phyloP scores from a whole-genome alignment of 1,140 invertebrate genomes.

The Tyrophagus putrescentiae region DNA sequence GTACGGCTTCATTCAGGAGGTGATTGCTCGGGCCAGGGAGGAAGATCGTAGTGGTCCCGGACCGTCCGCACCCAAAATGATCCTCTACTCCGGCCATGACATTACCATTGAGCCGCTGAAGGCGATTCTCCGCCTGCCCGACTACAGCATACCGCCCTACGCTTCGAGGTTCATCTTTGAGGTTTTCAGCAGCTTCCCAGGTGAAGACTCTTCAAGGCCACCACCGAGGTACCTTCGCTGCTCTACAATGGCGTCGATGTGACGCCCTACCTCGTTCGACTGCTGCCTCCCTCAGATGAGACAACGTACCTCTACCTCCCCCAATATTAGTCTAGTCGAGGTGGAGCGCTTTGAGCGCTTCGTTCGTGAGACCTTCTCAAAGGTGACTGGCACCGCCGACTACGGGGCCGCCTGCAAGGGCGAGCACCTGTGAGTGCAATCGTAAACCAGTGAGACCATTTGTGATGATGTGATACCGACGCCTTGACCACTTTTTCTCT shows the following conservation, averaged over 20 bases:
- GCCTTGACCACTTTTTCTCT: too few species aligned
- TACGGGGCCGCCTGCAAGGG: constrained; percentile 5
- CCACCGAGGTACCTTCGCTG: constrained; percentile 50
- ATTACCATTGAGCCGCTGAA: constrained; percentile 67
- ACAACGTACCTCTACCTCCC: too few species aligned
- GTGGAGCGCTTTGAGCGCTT: neutral
- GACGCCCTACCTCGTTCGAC: too few species aligned
- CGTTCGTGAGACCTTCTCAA: neutral
- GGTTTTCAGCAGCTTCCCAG: constrained; percentile 35
- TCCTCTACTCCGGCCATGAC: constrained; percentile 79
- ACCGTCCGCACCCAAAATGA: constrained; percentile 39
- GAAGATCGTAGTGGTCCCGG: constrained; percentile 54
- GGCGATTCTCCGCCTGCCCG: constrained; percentile 53
- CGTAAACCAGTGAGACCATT: too few species aligned
- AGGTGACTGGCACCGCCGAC: neutral
- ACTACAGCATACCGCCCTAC: constrained; percentile 48
- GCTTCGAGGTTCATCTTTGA: constrained; percentile 72
- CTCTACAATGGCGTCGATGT: constrained; percentile 73
- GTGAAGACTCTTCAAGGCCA: too few species aligned
- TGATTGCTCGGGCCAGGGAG: constrained; percentile 54
- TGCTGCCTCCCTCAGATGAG: too few species aligned
- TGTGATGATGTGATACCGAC: too few species aligned
- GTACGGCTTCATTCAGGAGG: constrained; percentile 42
- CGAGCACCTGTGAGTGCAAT: too few species aligned
- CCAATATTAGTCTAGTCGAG: neutral